phyloP scores from a whole-genome alignment of 2,797 vertebrate species.

The Synaphobranchus kaupii region DNA sequence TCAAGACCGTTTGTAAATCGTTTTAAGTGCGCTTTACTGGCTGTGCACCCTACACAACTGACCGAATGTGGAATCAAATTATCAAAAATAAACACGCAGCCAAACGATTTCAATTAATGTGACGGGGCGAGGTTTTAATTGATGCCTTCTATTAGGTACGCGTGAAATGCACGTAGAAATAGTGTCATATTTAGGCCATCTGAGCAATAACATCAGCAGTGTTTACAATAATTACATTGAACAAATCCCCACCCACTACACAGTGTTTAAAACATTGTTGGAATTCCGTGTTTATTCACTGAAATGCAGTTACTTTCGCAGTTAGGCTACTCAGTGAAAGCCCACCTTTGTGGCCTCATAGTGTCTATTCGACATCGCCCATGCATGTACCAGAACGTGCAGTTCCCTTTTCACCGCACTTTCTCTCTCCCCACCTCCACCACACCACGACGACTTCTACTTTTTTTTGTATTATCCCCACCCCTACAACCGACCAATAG shows the following conservation, averaged over 20 bases:
- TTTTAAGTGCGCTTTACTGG: too few species aligned
- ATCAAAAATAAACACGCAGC: neutral
- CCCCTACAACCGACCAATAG: constrained; percentile 36
- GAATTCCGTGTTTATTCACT: neutral
- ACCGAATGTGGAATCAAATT: neutral
- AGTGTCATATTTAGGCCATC: too few species aligned
- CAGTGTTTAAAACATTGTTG: neutral
- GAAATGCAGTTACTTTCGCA: neutral
- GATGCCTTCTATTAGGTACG: too few species aligned
- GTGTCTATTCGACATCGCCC: neutral
- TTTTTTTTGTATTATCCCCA: neutral
- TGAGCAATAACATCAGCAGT: neutral
- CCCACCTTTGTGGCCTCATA: neutral
- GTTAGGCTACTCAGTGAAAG: neutral
- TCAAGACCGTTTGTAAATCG: too few species aligned
- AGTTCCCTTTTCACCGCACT: neutral
- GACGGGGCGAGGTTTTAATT: neutral
- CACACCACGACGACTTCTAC: neutral
- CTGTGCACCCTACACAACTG: neutral
- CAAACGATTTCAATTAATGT: neutral
- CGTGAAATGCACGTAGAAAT: neutral
- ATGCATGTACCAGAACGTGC: neutral
- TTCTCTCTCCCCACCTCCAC: too few species aligned
- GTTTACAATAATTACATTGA: neutral
- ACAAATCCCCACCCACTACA: neutral